These are phyloP conservation scores for Drosophila neocordata DNA, from an alignment of 1,140 invertebrate genomes.

Conservation along the genomic window DNA sequence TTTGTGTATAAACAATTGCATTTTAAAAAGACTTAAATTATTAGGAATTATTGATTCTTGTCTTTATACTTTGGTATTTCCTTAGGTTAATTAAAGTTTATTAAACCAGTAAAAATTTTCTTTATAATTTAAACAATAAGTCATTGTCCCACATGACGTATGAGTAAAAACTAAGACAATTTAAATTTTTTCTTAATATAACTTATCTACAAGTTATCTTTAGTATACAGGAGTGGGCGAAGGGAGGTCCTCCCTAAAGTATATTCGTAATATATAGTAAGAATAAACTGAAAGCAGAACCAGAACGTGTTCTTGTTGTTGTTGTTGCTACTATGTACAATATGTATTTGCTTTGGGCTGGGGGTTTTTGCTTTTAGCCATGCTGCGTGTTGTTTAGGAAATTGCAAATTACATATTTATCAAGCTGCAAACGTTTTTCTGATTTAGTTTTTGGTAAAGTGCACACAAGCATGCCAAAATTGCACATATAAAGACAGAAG, in stretches of 20 bases:
- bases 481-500: constrained; percentile 13
- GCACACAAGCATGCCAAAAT: constrained; percentile 26
- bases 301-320: constrained; percentile 5
- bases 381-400: constrained; percentile 42
- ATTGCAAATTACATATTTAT: constrained; percentile 59
- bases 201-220: neutral
- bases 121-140: too few species aligned
- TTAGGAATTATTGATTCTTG: too few species aligned
- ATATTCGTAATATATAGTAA: neutral
- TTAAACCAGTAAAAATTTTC: too few species aligned
- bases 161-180: neutral
- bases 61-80: too few species aligned
- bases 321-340: neutral
- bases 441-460: constrained; percentile 43
- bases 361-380: constrained; percentile 12
- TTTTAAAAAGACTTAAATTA: too few species aligned
- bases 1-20: too few species aligned
- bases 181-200: neutral
- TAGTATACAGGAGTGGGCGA: too few species aligned
- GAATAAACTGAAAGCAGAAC: neutral
- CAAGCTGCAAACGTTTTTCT: constrained; percentile 53
- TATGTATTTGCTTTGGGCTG: constrained; percentile 13
- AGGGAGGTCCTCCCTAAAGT: neutral
- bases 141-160: neutral
- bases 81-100: too few species aligned